Evolutionary conservation across 2,888 invertebrate species (phyloP).

Genomic region (Parnassius smintheus): DNA sequence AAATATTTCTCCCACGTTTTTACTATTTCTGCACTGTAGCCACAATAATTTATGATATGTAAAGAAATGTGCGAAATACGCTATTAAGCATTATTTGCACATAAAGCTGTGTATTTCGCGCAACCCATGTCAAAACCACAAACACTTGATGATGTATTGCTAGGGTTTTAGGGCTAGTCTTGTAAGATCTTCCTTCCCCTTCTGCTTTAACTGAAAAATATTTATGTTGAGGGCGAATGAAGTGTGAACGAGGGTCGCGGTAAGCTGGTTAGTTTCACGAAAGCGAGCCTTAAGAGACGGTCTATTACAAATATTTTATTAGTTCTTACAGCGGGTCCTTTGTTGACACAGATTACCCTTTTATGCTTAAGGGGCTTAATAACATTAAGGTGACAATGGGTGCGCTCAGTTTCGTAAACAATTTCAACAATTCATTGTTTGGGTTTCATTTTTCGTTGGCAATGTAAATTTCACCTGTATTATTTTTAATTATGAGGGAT

Average conservation of each 20-base stretch:
- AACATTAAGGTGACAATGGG: slow-evolving; percentile 42
- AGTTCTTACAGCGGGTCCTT: slow-evolving; percentile 42
- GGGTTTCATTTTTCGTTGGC: slow-evolving; percentile 23
- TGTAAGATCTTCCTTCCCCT: slow-evolving; percentile 27
- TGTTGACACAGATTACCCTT: slow-evolving; percentile 36
- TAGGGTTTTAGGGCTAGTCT: slow-evolving; percentile 23
- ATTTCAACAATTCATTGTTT: slow-evolving; percentile 28
- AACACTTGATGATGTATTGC: slow-evolving; percentile 54
- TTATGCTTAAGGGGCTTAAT: slow-evolving; percentile 36
- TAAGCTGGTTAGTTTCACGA: slow-evolving; percentile 31
- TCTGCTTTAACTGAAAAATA: slow-evolving; percentile 25
- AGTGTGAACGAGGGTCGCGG: slow-evolving; percentile 29
- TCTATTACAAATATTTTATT: slow-evolving; percentile 51
- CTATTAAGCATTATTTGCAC: slow-evolving; percentile 28
- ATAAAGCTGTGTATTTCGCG: slow-evolving; percentile 26
- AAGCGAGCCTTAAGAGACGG: slow-evolving; percentile 40
- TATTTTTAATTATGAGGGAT: background rate
- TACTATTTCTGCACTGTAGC: background rate
- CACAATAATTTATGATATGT: slow-evolving; percentile 19
- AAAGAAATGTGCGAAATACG: slow-evolving; percentile 25
- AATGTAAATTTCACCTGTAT: slow-evolving; percentile 1
- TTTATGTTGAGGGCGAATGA: slow-evolving; percentile 30
- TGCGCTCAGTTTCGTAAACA: slow-evolving; percentile 29
- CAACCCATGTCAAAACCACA: slow-evolving; percentile 57
- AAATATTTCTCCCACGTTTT: too few relatives aligned